These are phyloP conservation scores for Nephotettix cincticeps DNA, from an alignment of 1,140 invertebrate genomes.

Conservation along the genomic window DNA sequence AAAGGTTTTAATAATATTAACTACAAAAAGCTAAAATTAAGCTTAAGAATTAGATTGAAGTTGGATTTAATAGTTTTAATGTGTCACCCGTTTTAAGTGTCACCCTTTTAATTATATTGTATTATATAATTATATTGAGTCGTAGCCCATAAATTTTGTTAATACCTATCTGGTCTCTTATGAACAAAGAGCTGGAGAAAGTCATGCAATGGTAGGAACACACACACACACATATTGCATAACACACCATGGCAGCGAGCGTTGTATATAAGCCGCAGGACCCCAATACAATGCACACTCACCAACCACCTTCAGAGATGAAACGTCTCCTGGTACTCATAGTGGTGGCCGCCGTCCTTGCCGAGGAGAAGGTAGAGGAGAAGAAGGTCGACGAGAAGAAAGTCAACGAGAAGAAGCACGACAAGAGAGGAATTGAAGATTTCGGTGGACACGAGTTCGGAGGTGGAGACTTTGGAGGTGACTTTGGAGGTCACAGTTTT, in stretches of 20 bases:
- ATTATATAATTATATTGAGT: no score
- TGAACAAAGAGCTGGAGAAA: no score
- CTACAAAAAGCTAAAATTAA: no score
- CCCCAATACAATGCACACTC: not conserved
- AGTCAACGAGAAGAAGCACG: slow-evolving; percentile 52
- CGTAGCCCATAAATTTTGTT: no score
- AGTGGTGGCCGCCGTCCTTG: not conserved
- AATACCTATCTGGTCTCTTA: no score
- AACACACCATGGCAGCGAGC: not conserved
- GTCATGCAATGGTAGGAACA: no score
- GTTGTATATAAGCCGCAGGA: not conserved
- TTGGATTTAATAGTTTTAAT: no score
- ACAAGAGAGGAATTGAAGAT: slow-evolving; percentile 52
- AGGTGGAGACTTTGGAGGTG: not conserved
- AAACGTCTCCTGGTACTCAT: not conserved
- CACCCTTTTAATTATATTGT: no score
- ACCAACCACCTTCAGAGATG: not conserved
- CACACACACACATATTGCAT: no score
- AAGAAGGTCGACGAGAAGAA: slow-evolving; percentile 54
- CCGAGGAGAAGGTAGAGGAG: slow-evolving; percentile 42
- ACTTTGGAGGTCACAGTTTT: not conserved
- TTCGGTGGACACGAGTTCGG: slow-evolving; percentile 38
- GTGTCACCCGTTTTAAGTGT: no score
- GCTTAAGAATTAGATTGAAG: no score
- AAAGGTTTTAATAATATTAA: no score